These are phyloP conservation scores for Frieseomelitta varia DNA, from an alignment of 1,140 invertebrate genomes.

Conservation along the genomic window DNA sequence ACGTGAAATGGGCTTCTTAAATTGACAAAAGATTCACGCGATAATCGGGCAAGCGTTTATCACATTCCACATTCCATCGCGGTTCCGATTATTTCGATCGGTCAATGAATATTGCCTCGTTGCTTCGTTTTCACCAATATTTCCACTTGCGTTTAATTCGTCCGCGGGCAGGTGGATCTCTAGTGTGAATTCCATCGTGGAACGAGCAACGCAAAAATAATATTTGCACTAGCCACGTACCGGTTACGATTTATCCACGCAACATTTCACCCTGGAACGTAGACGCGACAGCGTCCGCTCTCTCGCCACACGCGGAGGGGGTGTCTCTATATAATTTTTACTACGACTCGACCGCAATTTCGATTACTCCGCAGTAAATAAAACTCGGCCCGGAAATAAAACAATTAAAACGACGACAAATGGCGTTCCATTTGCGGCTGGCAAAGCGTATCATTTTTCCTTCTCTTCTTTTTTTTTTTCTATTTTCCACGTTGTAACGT, in stretches of 20 bases:
- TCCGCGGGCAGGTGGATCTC: not conserved
- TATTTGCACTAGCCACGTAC: not conserved
- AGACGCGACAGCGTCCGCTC: not conserved
- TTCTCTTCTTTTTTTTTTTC: not conserved
- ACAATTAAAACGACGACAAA: constrained; percentile 31
- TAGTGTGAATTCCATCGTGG: not conserved
- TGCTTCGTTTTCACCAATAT: not conserved
- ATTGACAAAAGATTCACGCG: too few relatives aligned
- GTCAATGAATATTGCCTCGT: not conserved
- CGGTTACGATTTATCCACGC: not conserved
- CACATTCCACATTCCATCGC: too few relatives aligned
- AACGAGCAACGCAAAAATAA: constrained; percentile 6
- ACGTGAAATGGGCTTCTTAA: too few relatives aligned
- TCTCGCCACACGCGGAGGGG: not conserved
- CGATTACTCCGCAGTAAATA: constrained; percentile 21
- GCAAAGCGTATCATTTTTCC: constrained; percentile 13
- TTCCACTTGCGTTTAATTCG: too few relatives aligned
- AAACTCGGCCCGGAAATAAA: constrained; percentile 3
- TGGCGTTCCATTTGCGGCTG: constrained; percentile 1
- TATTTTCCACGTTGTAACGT: not conserved
- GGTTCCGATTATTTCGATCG: too few relatives aligned
- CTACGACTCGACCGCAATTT: constrained; percentile 6
- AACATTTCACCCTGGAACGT: constrained; percentile 1
- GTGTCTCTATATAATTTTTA: constrained; percentile 25
- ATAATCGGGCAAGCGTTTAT: too few relatives aligned